phyloP scores from a whole-genome alignment of 2,888 invertebrate species.

The Ctena decussata region DNA sequence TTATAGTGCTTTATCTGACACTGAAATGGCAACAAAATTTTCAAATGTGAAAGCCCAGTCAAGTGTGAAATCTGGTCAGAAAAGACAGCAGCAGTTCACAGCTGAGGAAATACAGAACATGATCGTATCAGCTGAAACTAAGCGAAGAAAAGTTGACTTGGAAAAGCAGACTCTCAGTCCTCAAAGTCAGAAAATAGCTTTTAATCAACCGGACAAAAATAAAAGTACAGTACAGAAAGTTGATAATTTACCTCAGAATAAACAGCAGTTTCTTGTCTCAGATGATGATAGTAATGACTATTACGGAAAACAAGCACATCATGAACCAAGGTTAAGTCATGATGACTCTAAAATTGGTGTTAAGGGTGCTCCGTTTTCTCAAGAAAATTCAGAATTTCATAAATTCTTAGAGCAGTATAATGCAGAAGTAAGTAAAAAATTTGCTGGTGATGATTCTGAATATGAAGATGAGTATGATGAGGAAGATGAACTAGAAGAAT shows the following conservation, averaged over 20 bases:
- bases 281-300: neutral
- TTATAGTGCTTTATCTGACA: neutral
- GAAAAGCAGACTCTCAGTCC: neutral
- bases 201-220: neutral
- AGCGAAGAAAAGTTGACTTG: neutral
- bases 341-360: neutral
- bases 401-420: constrained; percentile 54
- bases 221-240: neutral
- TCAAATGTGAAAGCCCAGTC: neutral
- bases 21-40: neutral
- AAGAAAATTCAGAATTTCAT: constrained; percentile 47
- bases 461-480: constrained; percentile 1
- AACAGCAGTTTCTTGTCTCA: neutral
- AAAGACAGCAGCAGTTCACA: neutral
- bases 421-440: neutral
- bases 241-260: constrained; percentile 7
- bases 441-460: constrained; percentile 18
- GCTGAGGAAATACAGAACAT: constrained; percentile 1
- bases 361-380: neutral
- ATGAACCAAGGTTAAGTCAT: neutral
- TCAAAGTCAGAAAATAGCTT: neutral
- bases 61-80: neutral
- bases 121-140: neutral
- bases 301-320: neutral
- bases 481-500: constrained; percentile 6